These are phyloP conservation scores for Andrena chrysosceles DNA, from an alignment of 2,888 invertebrate species.

Conservation along the genomic window DNA sequence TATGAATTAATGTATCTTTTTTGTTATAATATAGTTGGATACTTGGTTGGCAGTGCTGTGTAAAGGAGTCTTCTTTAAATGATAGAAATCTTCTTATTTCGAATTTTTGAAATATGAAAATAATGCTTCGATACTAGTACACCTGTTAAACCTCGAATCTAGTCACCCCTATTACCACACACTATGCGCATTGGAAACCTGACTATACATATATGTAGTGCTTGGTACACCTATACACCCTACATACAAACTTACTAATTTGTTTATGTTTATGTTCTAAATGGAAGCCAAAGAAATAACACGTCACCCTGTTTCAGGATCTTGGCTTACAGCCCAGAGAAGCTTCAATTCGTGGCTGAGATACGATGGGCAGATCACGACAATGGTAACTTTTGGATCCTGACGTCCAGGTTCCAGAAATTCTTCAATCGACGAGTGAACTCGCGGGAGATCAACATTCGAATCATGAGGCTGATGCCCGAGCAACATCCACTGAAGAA, in stretches of 20 bases:
- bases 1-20: neutral
- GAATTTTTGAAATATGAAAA: neutral
- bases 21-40: neutral
- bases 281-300: neutral
- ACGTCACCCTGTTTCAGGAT: constrained; percentile 85
- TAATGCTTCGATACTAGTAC: no score
- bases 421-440: constrained; percentile 90
- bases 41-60: neutral
- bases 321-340: constrained; percentile 89
- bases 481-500: constrained; percentile 24
- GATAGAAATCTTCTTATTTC: neutral
- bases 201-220: no score
- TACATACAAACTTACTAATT: neutral
- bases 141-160: no score
- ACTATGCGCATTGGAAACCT: no score
- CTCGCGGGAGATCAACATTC: constrained; percentile 90
- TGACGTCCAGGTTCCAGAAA: constrained; percentile 92
- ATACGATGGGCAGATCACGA: constrained; percentile 89
- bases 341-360: constrained; percentile 92
- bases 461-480: constrained; percentile 88
- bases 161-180: no score
- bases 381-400: constrained; percentile 90
- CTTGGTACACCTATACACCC: no score
- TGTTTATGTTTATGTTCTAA: neutral
- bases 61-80: neutral